phyloP scores from a whole-genome alignment of 2,888 invertebrate species.

The Colletes collaris region DNA sequence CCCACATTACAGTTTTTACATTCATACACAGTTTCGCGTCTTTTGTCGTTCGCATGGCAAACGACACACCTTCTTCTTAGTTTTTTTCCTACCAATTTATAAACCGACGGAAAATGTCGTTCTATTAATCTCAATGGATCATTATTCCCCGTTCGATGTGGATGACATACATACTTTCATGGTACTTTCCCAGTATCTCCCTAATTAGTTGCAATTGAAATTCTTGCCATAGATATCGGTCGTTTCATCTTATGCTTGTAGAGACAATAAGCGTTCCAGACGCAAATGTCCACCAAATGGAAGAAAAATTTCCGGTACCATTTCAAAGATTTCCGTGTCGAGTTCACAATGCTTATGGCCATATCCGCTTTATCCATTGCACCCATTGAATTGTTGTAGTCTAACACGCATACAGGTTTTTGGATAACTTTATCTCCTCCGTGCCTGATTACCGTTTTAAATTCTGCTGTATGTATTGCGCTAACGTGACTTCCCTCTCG shows the following conservation, averaged over 20 bases:
- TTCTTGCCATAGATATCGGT: conserved; percentile 17
- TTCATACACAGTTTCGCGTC: no score
- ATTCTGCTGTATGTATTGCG: no score
- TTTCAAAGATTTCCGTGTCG: conserved; percentile 37
- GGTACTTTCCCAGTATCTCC: conserved; percentile 24
- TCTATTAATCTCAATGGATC: no score
- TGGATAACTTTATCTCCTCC: conserved; percentile 34
- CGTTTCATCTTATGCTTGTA: conserved; percentile 47
- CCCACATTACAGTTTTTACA: no score
- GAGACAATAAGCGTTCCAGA: conserved; percentile 46
- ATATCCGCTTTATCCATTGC: conserved; percentile 52
- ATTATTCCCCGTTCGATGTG: no score
- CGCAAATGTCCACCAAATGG: conserved; percentile 55
- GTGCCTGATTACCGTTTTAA: conserved; percentile 37
- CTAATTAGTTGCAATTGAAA: conserved; percentile 31
- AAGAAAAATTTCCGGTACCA: conserved; percentile 54
- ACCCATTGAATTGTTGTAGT: no score
- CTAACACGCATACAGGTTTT: conserved; percentile 44
- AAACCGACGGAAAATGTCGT: no score
- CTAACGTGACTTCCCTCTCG: no score
- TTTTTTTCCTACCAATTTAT: no score
- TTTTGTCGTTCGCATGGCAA: no score
- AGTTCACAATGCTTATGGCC: conserved; percentile 50
- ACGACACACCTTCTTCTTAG: no score
- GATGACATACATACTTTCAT: no score